These are phyloP conservation scores for Chaetodon auriga DNA, from an alignment of 2,113 vertebrate species.

Conservation along the genomic window DNA sequence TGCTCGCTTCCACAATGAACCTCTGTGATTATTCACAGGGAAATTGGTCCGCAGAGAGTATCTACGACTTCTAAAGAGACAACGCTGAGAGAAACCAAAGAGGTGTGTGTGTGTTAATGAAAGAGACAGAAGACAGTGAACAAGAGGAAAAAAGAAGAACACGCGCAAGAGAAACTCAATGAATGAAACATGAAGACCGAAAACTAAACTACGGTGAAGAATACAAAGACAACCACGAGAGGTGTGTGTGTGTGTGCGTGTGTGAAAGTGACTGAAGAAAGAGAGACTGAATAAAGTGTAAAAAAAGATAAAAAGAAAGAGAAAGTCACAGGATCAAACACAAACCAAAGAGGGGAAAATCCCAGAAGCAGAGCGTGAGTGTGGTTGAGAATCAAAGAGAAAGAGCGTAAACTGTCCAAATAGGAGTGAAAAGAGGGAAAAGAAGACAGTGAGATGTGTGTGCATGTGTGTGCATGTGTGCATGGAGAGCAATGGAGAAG, in stretches of 20 bases:
- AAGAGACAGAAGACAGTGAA: constrained; percentile 33
- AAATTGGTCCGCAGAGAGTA: constrained; percentile 70
- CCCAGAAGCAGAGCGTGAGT: not conserved
- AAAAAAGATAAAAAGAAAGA: constrained; percentile 10
- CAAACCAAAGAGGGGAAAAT: constrained; percentile 17
- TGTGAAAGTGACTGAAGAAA: not conserved
- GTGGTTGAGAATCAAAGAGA: constrained; percentile 34
- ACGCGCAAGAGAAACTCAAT: constrained; percentile 25
- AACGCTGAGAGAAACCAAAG: constrained; percentile 25
- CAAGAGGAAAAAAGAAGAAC: constrained; percentile 4
- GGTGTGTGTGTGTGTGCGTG: constrained; percentile 7
- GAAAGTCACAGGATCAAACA: constrained; percentile 15
- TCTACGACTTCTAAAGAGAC: constrained; percentile 64
- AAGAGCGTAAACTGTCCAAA: not conserved
- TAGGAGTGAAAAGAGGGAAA: not conserved
- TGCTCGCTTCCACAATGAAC: constrained; percentile 65
- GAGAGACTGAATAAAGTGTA: not conserved
- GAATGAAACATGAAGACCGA: constrained; percentile 43
- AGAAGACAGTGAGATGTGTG: not conserved
- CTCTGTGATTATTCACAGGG: constrained; percentile 63
- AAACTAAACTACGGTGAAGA: constrained; percentile 25
- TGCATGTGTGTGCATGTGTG: not conserved
- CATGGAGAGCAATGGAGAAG: constrained; percentile 9
- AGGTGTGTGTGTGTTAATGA: constrained; percentile 52
- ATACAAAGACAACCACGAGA: constrained; percentile 28